A percentile compares a stretch with the other conserved stretches of the same genome.
Conservation (phyloP, 2,797 vertebrate species). For the Poeciliopsis infans region DNA sequence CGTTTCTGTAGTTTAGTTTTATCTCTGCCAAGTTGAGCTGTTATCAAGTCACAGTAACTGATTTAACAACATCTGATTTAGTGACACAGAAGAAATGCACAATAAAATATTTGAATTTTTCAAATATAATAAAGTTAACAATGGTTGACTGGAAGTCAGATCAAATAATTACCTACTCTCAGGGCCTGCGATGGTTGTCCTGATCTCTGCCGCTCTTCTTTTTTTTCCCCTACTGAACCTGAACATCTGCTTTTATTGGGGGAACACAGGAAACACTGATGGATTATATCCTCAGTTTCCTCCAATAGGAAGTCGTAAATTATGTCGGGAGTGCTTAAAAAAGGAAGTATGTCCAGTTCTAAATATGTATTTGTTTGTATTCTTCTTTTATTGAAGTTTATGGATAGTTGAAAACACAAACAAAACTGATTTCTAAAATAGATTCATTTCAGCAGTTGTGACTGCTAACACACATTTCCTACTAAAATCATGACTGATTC, state of each 20-base stretch:
- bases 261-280: slow-evolving; percentile 74
- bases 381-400: neutral
- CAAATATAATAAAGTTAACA: neutral
- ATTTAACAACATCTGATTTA: slow-evolving; percentile 33
- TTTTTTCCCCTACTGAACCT: slow-evolving; percentile 41
- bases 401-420: neutral
- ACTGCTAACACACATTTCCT: neutral
- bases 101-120: slow-evolving; percentile 1
- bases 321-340: slow-evolving; percentile 36
- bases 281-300: slow-evolving; percentile 70
- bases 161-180: slow-evolving; percentile 51
- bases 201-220: neutral
- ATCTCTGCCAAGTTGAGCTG: slow-evolving; percentile 46
- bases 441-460: neutral
- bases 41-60: slow-evolving; percentile 48
- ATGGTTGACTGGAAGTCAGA: neutral
- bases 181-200: slow-evolving; percentile 17
- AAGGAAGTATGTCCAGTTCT: slow-evolving; percentile 48
- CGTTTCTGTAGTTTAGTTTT: slow-evolving; percentile 54
- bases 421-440: neutral
- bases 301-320: slow-evolving; percentile 78
- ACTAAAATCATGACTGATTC: neutral
- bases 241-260: slow-evolving; percentile 67
- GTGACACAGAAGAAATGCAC: slow-evolving; percentile 18
- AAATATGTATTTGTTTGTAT: slow-evolving; percentile 24